These are phyloP conservation scores for Pagetopsis macropterus DNA, from an alignment of 2,797 vertebrate genomes.

Conservation along the genomic window DNA sequence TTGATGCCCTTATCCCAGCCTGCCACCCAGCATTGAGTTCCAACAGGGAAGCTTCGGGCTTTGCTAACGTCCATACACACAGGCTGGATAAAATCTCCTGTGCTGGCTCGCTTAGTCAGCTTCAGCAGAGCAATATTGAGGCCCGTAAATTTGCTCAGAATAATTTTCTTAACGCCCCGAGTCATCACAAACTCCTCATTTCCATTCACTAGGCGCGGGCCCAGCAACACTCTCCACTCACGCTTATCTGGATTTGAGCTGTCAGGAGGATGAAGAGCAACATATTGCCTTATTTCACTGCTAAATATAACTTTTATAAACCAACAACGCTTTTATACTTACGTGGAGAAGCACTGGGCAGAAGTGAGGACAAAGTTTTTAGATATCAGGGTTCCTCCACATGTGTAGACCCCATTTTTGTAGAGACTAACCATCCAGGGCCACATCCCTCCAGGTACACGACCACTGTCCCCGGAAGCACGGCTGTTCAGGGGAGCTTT, in stretches of 20 bases:
- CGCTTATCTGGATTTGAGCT: conserved; percentile 46
- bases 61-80: conserved; percentile 57
- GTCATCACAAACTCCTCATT: conserved; percentile 45
- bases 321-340: conserved; percentile 1
- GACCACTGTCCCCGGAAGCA: not conserved
- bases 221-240: conserved; percentile 67
- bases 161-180: conserved; percentile 32
- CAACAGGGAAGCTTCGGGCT: conserved; percentile 40
- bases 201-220: conserved; percentile 22
- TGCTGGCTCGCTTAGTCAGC: conserved; percentile 37
- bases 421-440: conserved; percentile 67
- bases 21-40: conserved; percentile 68
- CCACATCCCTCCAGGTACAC: conserved; percentile 50
- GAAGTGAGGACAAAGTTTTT: conserved; percentile 58
- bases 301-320: not conserved
- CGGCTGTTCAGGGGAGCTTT: conserved; percentile 35
- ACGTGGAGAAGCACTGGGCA: conserved; percentile 58
- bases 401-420: conserved; percentile 51
- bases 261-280: not conserved
- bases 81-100: conserved; percentile 54
- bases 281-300: not conserved
- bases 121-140: conserved; percentile 60
- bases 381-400: conserved; percentile 62
- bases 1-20: conserved; percentile 45
- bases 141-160: conserved; percentile 30